These are phyloP conservation scores for Cyanistes caeruleus DNA, from an alignment of 2,113 vertebrate species.

Conservation along the genomic window DNA sequence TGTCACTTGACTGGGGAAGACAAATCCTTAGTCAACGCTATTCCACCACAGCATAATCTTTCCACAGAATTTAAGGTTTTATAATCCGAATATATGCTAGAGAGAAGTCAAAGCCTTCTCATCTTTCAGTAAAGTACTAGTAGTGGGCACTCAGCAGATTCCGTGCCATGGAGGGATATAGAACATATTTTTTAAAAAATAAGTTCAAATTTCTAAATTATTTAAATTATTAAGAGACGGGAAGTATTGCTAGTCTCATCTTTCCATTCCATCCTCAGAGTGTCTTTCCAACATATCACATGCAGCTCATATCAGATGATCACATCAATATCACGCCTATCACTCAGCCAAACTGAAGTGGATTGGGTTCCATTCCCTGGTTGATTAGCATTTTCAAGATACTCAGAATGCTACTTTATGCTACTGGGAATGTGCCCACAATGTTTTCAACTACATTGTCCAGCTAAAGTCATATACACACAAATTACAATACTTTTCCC, in stretches of 20 bases:
- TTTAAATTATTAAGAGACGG: not conserved
- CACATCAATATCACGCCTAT: not conserved
- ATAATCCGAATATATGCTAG: not conserved
- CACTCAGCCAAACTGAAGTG: not conserved
- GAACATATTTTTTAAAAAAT: not conserved
- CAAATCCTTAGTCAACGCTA: not conserved
- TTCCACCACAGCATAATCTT: not conserved
- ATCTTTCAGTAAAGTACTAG: not conserved
- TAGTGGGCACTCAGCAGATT: not conserved
- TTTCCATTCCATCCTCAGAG: not conserved
- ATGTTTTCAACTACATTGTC: not conserved
- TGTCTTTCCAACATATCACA: not conserved
- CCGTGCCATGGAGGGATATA: not conserved
- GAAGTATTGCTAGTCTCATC: not conserved
- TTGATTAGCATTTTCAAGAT: not conserved
- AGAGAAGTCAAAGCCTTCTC: not conserved
- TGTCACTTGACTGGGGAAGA: not conserved
- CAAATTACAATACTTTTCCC: not conserved
- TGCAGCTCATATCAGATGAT: accelerated
- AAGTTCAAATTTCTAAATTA: not conserved
- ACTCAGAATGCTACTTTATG: not conserved
- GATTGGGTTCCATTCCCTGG: not conserved
- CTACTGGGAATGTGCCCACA: not conserved
- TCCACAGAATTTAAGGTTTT: not conserved
- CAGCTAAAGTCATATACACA: not conserved